phyloP scores from a whole-genome alignment of 2,113 vertebrate genomes.

The Salvelinus sp. region DNA sequence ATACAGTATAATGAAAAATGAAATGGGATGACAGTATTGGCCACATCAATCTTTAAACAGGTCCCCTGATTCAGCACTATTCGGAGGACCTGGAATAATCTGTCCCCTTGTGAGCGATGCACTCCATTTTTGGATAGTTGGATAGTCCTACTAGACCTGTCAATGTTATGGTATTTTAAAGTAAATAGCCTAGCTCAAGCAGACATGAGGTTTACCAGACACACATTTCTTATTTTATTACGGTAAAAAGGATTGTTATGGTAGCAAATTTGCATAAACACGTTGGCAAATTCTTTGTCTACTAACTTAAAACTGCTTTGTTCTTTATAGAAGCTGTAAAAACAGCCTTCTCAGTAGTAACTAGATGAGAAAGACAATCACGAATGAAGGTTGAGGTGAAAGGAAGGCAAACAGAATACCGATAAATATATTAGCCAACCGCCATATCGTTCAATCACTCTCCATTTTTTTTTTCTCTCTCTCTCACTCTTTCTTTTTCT shows the following conservation, averaged over 20 bases:
- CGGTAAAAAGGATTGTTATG: background rate
- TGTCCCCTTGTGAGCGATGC: background rate
- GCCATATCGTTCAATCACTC: too few species aligned
- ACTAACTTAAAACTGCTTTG: too few species aligned
- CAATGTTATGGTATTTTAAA: background rate
- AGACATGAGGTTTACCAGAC: background rate
- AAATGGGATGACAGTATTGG: background rate
- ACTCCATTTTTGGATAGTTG: background rate
- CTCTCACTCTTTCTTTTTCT: too few species aligned
- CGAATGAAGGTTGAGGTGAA: too few species aligned
- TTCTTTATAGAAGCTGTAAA: too few species aligned
- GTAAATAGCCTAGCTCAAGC: background rate
- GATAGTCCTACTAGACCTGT: background rate
- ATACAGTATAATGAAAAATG: background rate
- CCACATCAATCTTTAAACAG: conserved; percentile 42
- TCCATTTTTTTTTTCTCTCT: too few species aligned
- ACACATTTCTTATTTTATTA: background rate
- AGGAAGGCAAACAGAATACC: too few species aligned
- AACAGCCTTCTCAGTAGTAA: too few species aligned
- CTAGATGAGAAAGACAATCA: too few species aligned
- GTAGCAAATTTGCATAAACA: too few species aligned
- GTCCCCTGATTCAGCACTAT: conserved; percentile 28
- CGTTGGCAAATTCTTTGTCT: too few species aligned
- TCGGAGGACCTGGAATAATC: background rate
- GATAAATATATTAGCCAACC: too few species aligned